Evolutionary conservation across 1,140 invertebrate genomes (phyloP).

Genomic region (Brachionus koreanus): DNA sequence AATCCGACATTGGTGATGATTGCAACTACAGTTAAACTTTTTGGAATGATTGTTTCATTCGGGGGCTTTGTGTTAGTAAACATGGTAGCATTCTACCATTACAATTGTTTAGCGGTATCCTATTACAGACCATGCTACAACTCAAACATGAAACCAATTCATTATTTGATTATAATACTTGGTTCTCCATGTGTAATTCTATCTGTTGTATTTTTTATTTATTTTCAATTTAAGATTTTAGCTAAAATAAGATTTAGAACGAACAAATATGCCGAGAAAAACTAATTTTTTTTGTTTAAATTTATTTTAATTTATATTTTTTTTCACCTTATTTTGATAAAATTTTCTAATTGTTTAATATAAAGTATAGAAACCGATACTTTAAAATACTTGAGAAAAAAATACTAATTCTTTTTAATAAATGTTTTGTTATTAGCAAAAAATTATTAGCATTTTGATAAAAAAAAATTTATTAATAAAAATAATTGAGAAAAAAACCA

Average conservation of each 20-base stretch:
- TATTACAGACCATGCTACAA: slow-evolving; percentile 42
- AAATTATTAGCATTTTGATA: too few species aligned
- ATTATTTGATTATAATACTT: slow-evolving; percentile 42
- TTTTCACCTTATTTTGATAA: too few species aligned
- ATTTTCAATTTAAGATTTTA: slow-evolving; percentile 36
- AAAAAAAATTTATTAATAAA: too few species aligned
- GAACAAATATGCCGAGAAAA: neutral
- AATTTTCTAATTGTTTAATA: neutral
- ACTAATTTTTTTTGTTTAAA: neutral
- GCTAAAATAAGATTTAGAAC: neutral
- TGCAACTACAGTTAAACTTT: slow-evolving; percentile 18
- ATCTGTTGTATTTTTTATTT: slow-evolving; percentile 34
- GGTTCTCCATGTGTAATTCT: slow-evolving; percentile 36
- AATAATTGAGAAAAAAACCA: too few species aligned
- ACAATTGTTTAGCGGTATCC: slow-evolving; percentile 37
- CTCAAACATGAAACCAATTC: slow-evolving; percentile 28
- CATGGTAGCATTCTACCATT: slow-evolving; percentile 37
- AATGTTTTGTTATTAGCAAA: too few species aligned
- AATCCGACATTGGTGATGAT: slow-evolving; percentile 29
- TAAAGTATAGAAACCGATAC: too few species aligned
- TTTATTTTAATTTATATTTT: neutral
- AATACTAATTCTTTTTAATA: too few species aligned
- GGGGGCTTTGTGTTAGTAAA: slow-evolving; percentile 21
- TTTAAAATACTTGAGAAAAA: too few species aligned
- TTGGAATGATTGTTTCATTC: slow-evolving; percentile 43